Evolutionary conservation across 2,797 vertebrate genomes (phyloP).

Genomic region (Sternarchorhynchus goeldii): DNA sequence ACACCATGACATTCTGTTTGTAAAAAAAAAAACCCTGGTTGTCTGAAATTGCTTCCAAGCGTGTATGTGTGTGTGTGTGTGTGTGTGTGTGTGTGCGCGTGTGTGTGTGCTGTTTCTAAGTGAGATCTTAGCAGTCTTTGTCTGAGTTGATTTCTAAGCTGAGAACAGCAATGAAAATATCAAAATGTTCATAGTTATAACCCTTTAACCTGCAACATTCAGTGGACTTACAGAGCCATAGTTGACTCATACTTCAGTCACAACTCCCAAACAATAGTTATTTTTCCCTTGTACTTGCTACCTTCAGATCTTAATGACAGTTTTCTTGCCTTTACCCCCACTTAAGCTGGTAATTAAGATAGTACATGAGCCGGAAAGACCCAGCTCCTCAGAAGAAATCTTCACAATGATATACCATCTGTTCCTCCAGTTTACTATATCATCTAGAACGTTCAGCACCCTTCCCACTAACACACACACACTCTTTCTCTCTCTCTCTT

Average conservation of each 20-base stretch:
- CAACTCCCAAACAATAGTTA: constrained; percentile 22
- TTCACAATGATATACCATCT: constrained; percentile 63
- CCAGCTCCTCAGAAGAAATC: constrained; percentile 72
- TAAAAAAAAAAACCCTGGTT: not conserved
- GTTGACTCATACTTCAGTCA: constrained; percentile 13
- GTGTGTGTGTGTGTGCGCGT: no score
- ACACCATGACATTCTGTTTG: not conserved
- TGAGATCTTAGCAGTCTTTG: no score
- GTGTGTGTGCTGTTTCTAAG: no score
- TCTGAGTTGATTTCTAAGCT: not conserved
- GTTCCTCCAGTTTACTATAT: constrained; percentile 37
- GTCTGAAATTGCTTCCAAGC: not conserved
- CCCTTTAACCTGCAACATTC: not conserved
- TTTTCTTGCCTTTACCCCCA: constrained; percentile 51
- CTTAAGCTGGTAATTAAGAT: constrained; percentile 75
- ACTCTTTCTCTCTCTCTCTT: not conserved
- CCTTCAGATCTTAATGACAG: constrained; percentile 47
- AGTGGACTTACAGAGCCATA: no score
- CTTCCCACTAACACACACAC: constrained; percentile 6
- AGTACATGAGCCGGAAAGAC: constrained; percentile 77
- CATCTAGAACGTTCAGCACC: not conserved
- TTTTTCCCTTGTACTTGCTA: constrained; percentile 32
- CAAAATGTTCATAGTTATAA: constrained; percentile 19
- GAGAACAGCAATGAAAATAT: constrained; percentile 21
- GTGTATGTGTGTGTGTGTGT: no score